Percentiles rank a stretch among this genome's conserved stretches.
Conservation (phyloP, 2,113 vertebrate genomes). For the Lucifuga dentata region DNA sequence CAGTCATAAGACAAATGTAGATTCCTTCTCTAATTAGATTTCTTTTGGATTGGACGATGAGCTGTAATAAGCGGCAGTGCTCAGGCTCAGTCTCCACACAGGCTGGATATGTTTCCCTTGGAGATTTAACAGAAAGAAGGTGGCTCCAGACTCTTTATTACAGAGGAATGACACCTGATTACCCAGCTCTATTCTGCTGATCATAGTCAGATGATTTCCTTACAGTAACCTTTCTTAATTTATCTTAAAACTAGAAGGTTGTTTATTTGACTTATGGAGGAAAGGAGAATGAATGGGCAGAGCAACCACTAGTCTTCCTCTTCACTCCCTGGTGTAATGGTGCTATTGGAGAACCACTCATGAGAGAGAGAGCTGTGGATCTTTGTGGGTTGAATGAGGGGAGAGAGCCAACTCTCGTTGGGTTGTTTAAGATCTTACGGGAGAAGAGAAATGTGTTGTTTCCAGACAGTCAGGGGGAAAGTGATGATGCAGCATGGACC, state of each 20-base stretch:
- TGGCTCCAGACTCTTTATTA: not conserved
- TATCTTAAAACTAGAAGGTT: conserved; percentile 24
- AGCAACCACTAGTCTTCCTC: conserved; percentile 36
- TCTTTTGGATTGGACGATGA: conserved; percentile 57
- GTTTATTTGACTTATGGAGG: not conserved
- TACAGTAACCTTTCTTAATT: not conserved
- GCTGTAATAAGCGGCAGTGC: conserved; percentile 58
- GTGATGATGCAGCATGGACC: conserved; percentile 78
- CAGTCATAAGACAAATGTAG: conserved; percentile 64
- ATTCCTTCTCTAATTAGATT: conserved; percentile 69
- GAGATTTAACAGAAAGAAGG: conserved; percentile 29
- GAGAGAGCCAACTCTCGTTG: conserved; percentile 68
- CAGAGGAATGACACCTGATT: not conserved
- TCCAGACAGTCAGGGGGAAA: conserved; percentile 74
- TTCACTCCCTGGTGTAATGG: conserved; percentile 54
- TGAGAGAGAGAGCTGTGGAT: conserved; percentile 66
- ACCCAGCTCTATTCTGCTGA: not conserved
- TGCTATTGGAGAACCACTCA: conserved; percentile 58
- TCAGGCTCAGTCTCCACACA: conserved; percentile 30
- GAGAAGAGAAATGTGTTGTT: conserved; percentile 79
- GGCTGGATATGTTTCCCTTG: conserved; percentile 37
- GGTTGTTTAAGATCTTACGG: conserved; percentile 75
- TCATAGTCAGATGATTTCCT: too few relatives aligned
- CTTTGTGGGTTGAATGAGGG: conserved; percentile 71
- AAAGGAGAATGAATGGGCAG: conserved; percentile 37